These are phyloP conservation scores for Corticium candelabrum DNA, from an alignment of 37 sponge, comb jelly and placozoan genomes.

Conservation along the genomic window DNA sequence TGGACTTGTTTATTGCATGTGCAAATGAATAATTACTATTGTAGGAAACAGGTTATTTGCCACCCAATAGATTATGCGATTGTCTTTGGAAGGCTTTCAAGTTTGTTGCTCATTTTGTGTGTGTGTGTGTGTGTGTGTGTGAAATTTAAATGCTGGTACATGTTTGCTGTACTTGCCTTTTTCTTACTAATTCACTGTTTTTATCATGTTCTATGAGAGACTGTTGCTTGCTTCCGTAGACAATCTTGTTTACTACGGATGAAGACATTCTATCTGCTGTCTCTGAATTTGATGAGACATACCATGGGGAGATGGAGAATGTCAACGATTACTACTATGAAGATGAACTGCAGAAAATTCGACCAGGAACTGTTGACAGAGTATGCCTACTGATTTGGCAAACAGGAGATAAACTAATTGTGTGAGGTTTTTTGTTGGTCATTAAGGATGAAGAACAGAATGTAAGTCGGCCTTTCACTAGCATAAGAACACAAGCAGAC, in stretches of 20 bases:
- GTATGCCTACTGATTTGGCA: too few relatives aligned
- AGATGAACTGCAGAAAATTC: background rate
- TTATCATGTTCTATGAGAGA: background rate
- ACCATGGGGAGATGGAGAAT: slow-evolving; percentile 18
- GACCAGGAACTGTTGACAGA: slow-evolving; percentile 30
- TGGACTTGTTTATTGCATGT: too few relatives aligned
- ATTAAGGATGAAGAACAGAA: background rate
- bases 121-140: too few relatives aligned
- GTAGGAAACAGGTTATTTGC: too few relatives aligned
- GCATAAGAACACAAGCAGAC: background rate
- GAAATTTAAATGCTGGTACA: too few relatives aligned
- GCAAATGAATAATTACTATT: too few relatives aligned
- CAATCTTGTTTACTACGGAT: slow-evolving; percentile 90
- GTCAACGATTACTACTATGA: slow-evolving; percentile 3
- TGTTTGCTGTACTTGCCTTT: too few relatives aligned
- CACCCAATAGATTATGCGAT: too few relatives aligned
- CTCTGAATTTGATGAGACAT: slow-evolving; percentile 55
- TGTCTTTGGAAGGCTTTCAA: too few relatives aligned
- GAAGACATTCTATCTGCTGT: slow-evolving; percentile 68
- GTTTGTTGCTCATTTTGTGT: too few relatives aligned
- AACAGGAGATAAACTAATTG: background rate
- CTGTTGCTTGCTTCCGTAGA: slow-evolving; percentile 31
- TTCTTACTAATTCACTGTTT: too few relatives aligned
- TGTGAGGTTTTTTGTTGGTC: slow-evolving; percentile 5
- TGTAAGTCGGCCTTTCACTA: background rate